A percentile compares a stretch with the other conserved stretches of the same genome.
phyloP scores from a whole-genome alignment of 2,797 vertebrate species.

The Myoxocephalus aenaeus region DNA sequence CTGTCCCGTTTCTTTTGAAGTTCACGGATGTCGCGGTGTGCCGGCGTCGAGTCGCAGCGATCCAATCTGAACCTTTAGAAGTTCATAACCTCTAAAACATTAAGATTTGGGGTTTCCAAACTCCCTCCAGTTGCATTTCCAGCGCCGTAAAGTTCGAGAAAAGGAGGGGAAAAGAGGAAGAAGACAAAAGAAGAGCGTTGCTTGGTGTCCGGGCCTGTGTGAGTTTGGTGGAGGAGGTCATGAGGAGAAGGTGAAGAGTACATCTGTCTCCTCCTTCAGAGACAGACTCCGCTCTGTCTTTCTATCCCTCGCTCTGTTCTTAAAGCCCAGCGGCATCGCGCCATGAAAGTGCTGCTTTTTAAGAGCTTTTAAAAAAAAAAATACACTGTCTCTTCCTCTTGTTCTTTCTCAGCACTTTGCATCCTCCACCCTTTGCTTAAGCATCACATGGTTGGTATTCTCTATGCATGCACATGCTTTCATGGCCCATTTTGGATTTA shows the following conservation, averaged over 20 bases:
- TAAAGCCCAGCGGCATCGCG: slow-evolving; percentile 28
- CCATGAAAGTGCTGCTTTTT: slow-evolving; percentile 48
- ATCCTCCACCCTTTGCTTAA: neutral
- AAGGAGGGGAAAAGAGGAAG: neutral
- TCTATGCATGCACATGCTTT: slow-evolving; percentile 57
- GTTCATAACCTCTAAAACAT: slow-evolving; percentile 59
- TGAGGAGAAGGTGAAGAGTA: slow-evolving; percentile 40
- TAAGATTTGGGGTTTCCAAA: slow-evolving; percentile 29
- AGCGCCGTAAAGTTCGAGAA: slow-evolving; percentile 1
- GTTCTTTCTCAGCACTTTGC: slow-evolving; percentile 39
- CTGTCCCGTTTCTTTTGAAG: slow-evolving; percentile 9
- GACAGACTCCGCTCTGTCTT: slow-evolving; percentile 23
- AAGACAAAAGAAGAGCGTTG: neutral
- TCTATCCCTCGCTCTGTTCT: slow-evolving; percentile 13
- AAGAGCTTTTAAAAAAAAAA: slow-evolving; percentile 33
- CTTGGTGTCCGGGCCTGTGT: slow-evolving; percentile 38
- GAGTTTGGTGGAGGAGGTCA: slow-evolving; percentile 18
- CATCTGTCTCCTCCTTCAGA: slow-evolving; percentile 43
- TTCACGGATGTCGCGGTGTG: slow-evolving; percentile 24
- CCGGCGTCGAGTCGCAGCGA: slow-evolving; percentile 44
- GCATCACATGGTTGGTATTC: slow-evolving; percentile 40
- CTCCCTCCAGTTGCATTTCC: slow-evolving; percentile 20
- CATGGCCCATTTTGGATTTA: slow-evolving; percentile 60
- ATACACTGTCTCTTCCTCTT: slow-evolving; percentile 19
- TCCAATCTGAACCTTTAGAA: slow-evolving; percentile 59